phyloP scores from a whole-genome alignment of 2,888 invertebrate species.

The Amaurobius ferox region DNA sequence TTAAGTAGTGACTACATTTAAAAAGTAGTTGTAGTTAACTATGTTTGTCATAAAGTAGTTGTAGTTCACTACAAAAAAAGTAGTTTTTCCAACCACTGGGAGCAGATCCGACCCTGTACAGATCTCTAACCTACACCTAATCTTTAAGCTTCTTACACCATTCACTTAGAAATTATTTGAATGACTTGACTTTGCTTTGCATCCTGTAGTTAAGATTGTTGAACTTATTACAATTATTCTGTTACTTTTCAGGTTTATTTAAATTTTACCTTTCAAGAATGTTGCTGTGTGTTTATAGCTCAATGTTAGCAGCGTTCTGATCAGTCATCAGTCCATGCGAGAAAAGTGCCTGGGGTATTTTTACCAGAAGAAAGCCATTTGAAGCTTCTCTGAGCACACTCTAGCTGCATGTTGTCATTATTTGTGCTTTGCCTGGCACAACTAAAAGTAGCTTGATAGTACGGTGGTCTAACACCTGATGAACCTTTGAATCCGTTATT shows the following conservation, averaged over 20 bases:
- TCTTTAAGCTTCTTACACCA: too few species aligned
- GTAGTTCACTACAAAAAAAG: too few species aligned
- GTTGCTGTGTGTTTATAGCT: slow-evolving; percentile 19
- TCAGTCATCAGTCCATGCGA: slow-evolving; percentile 10
- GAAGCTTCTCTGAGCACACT: not conserved
- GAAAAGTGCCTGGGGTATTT: slow-evolving; percentile 23
- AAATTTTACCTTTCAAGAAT: slow-evolving; percentile 2
- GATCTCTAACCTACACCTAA: too few species aligned
- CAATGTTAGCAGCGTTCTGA: slow-evolving; percentile 20
- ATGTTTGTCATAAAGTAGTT: too few species aligned
- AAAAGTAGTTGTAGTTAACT: too few species aligned
- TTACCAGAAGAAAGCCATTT: slow-evolving; percentile 2
- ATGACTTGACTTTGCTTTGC: too few species aligned
- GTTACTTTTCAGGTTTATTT: not conserved
- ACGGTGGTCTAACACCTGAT: not conserved
- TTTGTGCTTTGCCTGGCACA: not conserved
- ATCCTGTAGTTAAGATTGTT: too few species aligned
- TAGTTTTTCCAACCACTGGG: too few species aligned
- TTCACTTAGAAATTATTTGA: too few species aligned
- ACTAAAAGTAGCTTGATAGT: not conserved
- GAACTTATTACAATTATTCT: not conserved
- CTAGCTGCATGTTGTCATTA: not conserved
- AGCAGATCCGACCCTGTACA: too few species aligned
- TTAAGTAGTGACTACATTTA: too few species aligned
- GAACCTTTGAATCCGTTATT: not conserved